Evolutionary conservation across 2,888 invertebrate species (phyloP).

Genomic region (Drosophila mulleri): DNA sequence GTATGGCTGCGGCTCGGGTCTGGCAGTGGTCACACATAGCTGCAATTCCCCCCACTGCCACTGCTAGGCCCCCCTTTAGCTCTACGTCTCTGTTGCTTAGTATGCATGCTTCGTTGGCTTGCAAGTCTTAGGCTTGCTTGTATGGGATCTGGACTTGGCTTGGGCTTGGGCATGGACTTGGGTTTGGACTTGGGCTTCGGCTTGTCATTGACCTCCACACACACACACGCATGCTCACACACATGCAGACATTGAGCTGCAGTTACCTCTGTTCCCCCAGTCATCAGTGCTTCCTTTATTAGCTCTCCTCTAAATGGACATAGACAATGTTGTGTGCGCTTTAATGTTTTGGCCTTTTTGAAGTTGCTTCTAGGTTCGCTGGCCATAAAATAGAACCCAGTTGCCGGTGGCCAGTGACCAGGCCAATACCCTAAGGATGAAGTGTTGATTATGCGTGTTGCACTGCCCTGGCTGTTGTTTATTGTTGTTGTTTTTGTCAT

Average conservation of each 20-base stretch:
- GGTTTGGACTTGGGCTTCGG: constrained; percentile 31
- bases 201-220: constrained; percentile 73
- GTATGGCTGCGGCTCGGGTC: constrained; percentile 17
- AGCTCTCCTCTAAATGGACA: constrained; percentile 33
- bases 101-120: constrained; percentile 73
- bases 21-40: constrained; percentile 66
- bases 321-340: constrained; percentile 74
- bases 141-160: constrained; percentile 10
- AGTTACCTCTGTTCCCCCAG: not conserved
- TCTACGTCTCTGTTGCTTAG: constrained; percentile 50
- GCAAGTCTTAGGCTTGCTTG: constrained; percentile 50
- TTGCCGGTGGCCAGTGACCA: constrained; percentile 16
- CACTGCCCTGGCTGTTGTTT: constrained; percentile 37
- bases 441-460: constrained; percentile 67
- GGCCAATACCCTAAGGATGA: constrained; percentile 57
- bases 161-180: constrained; percentile 19
- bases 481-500: constrained; percentile 21
- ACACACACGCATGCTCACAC: constrained; percentile 21
- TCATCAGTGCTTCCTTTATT: constrained; percentile 39
- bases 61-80: not conserved
- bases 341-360: constrained; percentile 64
- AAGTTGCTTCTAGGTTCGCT: constrained; percentile 63
- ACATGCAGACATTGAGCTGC: constrained; percentile 65
- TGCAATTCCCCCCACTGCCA: constrained; percentile 7
- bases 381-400: constrained; percentile 57